Conservation (phyloP, 1,140 invertebrate genomes). For the Drosophila kepulauana region DNA sequence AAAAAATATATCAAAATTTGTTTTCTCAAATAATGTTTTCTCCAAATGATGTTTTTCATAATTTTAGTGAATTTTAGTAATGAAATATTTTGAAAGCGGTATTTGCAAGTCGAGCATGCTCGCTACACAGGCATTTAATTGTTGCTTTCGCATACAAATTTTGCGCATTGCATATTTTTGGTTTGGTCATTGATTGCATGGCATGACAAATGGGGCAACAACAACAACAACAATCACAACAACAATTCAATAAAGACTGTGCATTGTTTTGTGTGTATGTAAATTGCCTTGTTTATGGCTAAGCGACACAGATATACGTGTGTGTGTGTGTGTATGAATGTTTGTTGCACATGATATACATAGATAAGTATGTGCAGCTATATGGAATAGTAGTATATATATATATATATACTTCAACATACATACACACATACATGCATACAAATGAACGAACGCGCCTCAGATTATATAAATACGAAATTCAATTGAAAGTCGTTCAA, state of each 20-base stretch:
- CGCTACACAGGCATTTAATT: background rate
- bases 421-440: background rate
- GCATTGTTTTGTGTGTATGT: constrained; percentile 49
- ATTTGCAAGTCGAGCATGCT: background rate
- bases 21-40: too few relatives aligned
- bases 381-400: constrained; percentile 22
- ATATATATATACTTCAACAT: background rate
- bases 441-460: constrained; percentile 23
- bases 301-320: constrained; percentile 39
- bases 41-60: too few relatives aligned
- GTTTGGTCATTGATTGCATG: constrained; percentile 61
- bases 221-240: constrained; percentile 35
- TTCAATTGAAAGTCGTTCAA: constrained; percentile 80
- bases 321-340: background rate
- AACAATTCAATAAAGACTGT: constrained; percentile 54
- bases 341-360: constrained; percentile 2
- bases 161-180: constrained; percentile 27
- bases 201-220: constrained; percentile 36
- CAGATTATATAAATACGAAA: constrained; percentile 72
- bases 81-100: background rate
- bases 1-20: too few relatives aligned
- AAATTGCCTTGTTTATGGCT: constrained; percentile 65
- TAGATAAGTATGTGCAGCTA: constrained; percentile 3
- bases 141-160: constrained; percentile 19
- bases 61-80: background rate